Evolutionary conservation across 2,888 invertebrate genomes (phyloP).

Genomic region (Rhingia rostrata): DNA sequence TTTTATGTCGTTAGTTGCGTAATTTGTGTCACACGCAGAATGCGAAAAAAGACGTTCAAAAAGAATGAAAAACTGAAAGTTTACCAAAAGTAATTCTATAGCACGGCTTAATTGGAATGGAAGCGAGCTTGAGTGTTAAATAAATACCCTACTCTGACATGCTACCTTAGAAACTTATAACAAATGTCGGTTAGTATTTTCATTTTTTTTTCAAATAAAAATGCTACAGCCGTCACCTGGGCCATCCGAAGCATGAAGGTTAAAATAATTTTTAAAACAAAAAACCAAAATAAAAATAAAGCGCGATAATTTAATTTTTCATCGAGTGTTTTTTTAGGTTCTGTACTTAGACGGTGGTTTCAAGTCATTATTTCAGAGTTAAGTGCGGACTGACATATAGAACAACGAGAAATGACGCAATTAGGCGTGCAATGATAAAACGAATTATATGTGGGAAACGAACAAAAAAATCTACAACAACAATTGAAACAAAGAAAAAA

Average conservation of each 20-base stretch:
- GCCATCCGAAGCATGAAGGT: constrained; percentile 40
- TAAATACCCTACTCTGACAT: constrained; percentile 10
- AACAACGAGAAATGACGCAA: constrained; percentile 25
- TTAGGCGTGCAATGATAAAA: constrained; percentile 16
- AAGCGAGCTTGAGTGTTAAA: not conserved
- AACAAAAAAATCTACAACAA: not conserved
- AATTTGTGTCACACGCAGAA: constrained; percentile 34
- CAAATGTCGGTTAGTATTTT: not conserved
- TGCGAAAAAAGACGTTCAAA: not conserved
- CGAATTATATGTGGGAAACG: constrained; percentile 10
- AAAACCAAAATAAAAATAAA: constrained; percentile 8
- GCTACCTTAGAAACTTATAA: constrained; percentile 26
- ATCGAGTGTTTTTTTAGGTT: not conserved
- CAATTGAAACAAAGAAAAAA: constrained; percentile 18
- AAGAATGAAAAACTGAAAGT: constrained; percentile 28
- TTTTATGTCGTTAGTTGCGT: constrained; percentile 10
- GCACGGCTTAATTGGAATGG: constrained; percentile 29
- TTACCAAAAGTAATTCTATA: constrained; percentile 44
- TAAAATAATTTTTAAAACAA: constrained; percentile 20
- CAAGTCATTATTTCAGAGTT: not conserved
- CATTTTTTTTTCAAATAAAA: not conserved
- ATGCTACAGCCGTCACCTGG: not conserved
- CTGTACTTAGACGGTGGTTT: not conserved
- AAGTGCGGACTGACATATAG: not conserved
- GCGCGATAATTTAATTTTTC: constrained; percentile 11